Conservation (phyloP, 2,797 vertebrate species). For the Trichosurus vulpecula region DNA sequence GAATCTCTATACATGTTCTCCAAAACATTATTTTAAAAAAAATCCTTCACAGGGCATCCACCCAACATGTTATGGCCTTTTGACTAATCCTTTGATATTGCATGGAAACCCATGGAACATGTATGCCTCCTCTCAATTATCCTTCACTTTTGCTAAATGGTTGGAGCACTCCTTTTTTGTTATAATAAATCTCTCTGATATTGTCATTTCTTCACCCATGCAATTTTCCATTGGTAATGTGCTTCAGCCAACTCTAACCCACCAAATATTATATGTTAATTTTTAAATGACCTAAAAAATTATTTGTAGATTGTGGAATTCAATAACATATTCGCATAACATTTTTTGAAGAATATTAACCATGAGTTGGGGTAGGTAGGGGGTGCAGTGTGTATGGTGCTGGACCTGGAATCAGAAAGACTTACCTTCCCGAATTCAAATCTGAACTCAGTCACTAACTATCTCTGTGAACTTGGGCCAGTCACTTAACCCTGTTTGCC, state of each 20-base stretch:
- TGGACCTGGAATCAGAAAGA: too few relatives aligned
- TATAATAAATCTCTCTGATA: background rate
- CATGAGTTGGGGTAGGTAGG: background rate
- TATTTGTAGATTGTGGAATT: background rate
- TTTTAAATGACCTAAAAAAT: background rate
- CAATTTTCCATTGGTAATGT: background rate
- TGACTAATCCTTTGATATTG: background rate
- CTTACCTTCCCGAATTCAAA: too few relatives aligned
- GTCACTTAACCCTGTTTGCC: too few relatives aligned
- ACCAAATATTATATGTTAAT: background rate
- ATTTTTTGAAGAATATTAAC: background rate
- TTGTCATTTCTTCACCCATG: background rate
- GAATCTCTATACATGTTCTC: background rate
- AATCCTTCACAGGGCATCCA: background rate
- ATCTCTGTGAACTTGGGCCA: too few relatives aligned
- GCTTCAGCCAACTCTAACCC: background rate
- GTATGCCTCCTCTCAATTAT: background rate
- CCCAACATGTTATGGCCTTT: background rate
- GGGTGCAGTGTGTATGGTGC: too few relatives aligned
- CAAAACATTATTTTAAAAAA: background rate
- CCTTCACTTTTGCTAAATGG: background rate
- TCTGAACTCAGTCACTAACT: too few relatives aligned
- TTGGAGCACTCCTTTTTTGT: background rate
- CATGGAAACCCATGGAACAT: background rate
- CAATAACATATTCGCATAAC: background rate